A percentile compares a stretch with the other conserved stretches of the same genome.
phyloP scores from a whole-genome alignment of 92 coral and sea anemone genomes.

The Heteractis magnifica region DNA sequence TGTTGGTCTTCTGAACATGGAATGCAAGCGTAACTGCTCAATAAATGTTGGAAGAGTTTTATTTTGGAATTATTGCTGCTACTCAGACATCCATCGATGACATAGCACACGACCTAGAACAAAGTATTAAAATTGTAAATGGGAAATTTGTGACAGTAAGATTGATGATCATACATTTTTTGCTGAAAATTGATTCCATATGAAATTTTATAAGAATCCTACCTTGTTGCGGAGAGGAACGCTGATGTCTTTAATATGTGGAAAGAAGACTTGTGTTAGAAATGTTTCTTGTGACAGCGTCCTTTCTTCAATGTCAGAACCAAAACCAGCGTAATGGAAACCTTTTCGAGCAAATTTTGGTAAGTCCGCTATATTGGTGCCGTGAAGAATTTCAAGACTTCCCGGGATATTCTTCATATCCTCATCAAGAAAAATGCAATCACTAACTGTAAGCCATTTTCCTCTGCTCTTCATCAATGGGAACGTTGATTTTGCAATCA shows the following conservation, averaged over 20 bases:
- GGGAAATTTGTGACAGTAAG: background rate
- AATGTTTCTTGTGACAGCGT: slow-evolving; percentile 69
- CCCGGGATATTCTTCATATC: slow-evolving; percentile 47
- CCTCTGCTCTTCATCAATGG: slow-evolving; percentile 55
- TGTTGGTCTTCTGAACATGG: slow-evolving; percentile 56
- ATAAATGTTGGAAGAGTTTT: slow-evolving; percentile 31
- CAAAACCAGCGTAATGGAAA: slow-evolving; percentile 52
- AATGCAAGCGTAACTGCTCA: slow-evolving; percentile 50
- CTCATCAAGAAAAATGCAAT: slow-evolving; percentile 54
- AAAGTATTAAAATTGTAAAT: slow-evolving; percentile 31
- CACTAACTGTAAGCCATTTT: slow-evolving; percentile 53
- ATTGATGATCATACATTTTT: slow-evolving; percentile 30
- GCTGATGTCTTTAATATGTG: slow-evolving; percentile 40
- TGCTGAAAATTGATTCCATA: slow-evolving; percentile 22
- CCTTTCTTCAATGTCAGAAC: slow-evolving; percentile 38
- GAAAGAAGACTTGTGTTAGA: slow-evolving; percentile 62
- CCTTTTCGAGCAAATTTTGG: slow-evolving; percentile 67
- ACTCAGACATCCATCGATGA: slow-evolving; percentile 52
- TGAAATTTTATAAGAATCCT: background rate
- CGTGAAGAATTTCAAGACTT: slow-evolving; percentile 30
- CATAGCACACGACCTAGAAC: slow-evolving; percentile 43
- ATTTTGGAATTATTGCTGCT: background rate
- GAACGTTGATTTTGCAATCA: slow-evolving; percentile 45
- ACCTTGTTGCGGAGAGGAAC: slow-evolving; percentile 47
- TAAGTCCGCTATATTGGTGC: slow-evolving; percentile 55